Base-by-base conservation (phyloP, 2,888 invertebrate genomes). In the Gari tellinella region DNA sequence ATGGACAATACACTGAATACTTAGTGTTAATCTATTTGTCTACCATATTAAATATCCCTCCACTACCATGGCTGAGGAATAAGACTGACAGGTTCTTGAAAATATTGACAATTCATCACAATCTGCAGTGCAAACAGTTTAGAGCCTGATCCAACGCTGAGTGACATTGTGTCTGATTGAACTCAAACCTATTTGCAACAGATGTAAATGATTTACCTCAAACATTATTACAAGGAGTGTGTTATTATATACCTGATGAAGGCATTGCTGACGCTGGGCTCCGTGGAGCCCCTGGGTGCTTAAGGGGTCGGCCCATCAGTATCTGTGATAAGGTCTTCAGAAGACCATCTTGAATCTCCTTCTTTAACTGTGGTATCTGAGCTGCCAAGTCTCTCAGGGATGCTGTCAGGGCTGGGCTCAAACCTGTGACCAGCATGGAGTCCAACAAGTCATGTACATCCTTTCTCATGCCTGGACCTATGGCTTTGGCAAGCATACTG, bases 271-370 rank as follows among this genome's bases (percentile, higher is more conserved):
- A 46, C 0, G 70, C 51, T 5, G 83, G 84, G 57, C 77, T 85
- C 53, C 82, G 77, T 41, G 90, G 86, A 40, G 90, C 86, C 38
- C 89, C 88, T 58, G 88, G 85, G 62, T 97, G 96, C 41, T 95
- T 93, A 61, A 96, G 94, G 0, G 96, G 96, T 89, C 96, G 96
- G 86, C 97, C 96, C 94, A 98, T 96, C 62, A 99, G 92, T 55
- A 97, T 96, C 86, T 96, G 94, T 1, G 97, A 98, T 5, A 99
- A 93, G 94, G 98, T 97, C 87, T 96, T 95, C 64, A 99, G 93
- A 25, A 99, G 93, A 0, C 99, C 98, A 89, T 97, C 96, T 26
- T 98, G 97, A 87, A 99, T 98, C 90, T 97, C 96, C 57, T 95
- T 94, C 92, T 96, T 97, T 17, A 99, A 93, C 53, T 95, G 94